These are phyloP conservation scores for Falco punctatus DNA, from an alignment of 2,113 vertebrate genomes.

Conservation along the genomic window DNA sequence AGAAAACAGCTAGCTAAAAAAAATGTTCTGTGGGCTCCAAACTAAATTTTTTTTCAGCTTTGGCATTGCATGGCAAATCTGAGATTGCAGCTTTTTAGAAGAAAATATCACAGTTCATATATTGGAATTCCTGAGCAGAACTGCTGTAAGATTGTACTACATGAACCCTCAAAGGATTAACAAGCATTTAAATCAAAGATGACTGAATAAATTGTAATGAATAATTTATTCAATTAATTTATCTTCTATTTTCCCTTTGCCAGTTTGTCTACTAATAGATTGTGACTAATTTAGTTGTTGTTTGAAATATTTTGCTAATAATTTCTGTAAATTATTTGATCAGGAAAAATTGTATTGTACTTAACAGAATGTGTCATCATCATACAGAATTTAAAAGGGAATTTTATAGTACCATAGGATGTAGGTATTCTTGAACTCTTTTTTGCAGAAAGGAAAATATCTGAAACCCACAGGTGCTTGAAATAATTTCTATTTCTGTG, in stretches of 20 bases:
- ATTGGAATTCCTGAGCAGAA: conserved; percentile 9
- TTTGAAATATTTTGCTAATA: conserved; percentile 34
- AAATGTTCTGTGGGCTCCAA: neutral
- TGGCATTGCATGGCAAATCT: neutral
- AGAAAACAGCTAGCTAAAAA: neutral
- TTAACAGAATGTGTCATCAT: neutral
- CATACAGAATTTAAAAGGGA: neutral
- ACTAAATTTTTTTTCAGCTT: neutral
- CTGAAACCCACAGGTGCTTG: neutral
- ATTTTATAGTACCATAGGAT: neutral
- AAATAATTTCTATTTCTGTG: conserved; percentile 4
- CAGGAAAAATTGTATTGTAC: neutral
- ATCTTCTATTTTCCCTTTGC: conserved; percentile 13
- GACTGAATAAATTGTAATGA: conserved; percentile 25
- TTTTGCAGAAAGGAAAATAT: neutral
- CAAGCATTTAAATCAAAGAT: conserved; percentile 43
- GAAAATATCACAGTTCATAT: neutral
- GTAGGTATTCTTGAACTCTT: neutral
- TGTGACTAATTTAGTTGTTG: conserved; percentile 21
- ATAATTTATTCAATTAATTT: conserved; percentile 59
- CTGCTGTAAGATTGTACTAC: neutral
- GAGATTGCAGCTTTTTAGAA: neutral
- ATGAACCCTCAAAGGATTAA: conserved; percentile 32
- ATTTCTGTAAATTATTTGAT: conserved; percentile 10
- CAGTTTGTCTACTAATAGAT: conserved; percentile 3